phyloP scores from a whole-genome alignment of 1,140 invertebrate species.

The Eriosoma lanigerum region DNA sequence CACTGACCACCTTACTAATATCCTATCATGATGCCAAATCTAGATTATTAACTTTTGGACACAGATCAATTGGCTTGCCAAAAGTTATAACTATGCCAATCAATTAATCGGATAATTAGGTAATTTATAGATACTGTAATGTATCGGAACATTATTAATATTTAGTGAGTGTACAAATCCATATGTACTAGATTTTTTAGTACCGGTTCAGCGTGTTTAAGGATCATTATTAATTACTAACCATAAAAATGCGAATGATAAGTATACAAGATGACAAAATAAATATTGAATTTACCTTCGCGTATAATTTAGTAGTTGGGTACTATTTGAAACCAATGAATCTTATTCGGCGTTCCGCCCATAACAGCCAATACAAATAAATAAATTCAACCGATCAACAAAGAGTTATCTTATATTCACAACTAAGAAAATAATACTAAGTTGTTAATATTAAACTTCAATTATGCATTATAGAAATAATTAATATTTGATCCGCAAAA shows the following conservation, averaged over 20 bases:
- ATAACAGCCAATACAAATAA: conserved; percentile 15
- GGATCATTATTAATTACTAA: too few relatives aligned
- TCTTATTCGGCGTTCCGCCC: conserved; percentile 2
- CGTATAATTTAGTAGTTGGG: too few relatives aligned
- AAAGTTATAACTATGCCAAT: background rate
- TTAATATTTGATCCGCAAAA: too few relatives aligned
- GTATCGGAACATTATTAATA: background rate
- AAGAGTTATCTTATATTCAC: background rate
- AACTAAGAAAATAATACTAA: background rate
- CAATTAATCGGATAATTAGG: too few relatives aligned
- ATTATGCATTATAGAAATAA: too few relatives aligned
- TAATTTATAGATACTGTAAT: background rate
- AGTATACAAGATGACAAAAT: background rate
- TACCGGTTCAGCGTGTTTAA: background rate
- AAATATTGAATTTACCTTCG: too few relatives aligned
- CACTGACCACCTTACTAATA: too few relatives aligned
- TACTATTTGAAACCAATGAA: too few relatives aligned
- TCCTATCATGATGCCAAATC: background rate
- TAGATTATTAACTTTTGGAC: background rate
- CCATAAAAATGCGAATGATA: background rate
- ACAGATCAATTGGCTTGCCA: background rate
- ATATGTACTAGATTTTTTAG: background rate
- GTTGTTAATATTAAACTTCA: background rate
- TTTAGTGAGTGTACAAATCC: background rate
- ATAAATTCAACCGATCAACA: background rate